phyloP scores from a whole-genome alignment of 2,113 vertebrate genomes.

The Pipa parva region DNA sequence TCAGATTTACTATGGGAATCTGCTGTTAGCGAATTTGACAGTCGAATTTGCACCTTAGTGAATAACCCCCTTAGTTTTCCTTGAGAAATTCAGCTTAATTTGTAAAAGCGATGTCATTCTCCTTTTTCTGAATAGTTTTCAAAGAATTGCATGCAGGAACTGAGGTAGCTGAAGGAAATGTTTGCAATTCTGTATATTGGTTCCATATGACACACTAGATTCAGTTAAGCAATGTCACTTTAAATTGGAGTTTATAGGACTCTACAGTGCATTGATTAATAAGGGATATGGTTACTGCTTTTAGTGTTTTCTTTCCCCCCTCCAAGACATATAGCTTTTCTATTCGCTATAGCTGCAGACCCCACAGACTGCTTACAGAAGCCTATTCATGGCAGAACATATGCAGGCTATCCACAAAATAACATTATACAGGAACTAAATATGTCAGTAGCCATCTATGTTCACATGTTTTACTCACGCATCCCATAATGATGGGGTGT shows the following conservation, averaged over 20 bases:
- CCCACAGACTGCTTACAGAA: background rate
- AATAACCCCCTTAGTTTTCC: too few species aligned
- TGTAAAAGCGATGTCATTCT: background rate
- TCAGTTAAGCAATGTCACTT: conserved; percentile 7
- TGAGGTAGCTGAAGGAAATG: conserved; percentile 2
- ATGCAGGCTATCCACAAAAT: background rate
- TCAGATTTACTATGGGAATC: too few species aligned
- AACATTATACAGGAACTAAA: background rate
- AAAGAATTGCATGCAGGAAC: conserved; percentile 6
- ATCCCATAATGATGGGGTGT: too few species aligned
- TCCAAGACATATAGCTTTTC: background rate
- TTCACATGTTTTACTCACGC: too few species aligned
- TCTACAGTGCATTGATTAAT: conserved; percentile 29
- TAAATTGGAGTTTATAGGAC: conserved; percentile 13
- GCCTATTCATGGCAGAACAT: background rate
- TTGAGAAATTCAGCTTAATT: too few species aligned
- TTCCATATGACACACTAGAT: conserved; percentile 18
- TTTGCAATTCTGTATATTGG: conserved; percentile 12
- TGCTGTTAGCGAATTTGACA: too few species aligned
- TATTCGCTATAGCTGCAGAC: background rate
- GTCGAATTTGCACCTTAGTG: too few species aligned
- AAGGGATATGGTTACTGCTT: background rate
- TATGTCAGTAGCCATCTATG: too few species aligned
- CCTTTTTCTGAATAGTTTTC: background rate
- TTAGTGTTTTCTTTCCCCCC: background rate